A percentile compares a stretch with the other conserved stretches of the same genome.
Evolutionary conservation across 1,140 invertebrate species (phyloP).

Genomic region (Drosophila guanche): DNA sequence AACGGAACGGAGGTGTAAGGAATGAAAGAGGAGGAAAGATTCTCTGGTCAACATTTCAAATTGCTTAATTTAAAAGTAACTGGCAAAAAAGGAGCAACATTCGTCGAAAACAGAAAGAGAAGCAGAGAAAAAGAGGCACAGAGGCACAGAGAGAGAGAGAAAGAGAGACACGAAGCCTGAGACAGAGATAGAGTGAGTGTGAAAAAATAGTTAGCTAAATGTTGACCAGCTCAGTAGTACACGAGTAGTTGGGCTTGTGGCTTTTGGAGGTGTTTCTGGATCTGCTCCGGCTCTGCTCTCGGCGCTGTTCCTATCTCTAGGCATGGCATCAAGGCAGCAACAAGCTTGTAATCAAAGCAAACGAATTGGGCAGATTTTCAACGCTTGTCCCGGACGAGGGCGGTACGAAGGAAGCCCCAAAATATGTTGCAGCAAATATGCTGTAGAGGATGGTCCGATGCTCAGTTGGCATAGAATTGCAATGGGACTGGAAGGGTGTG

Average conservation of each 20-base stretch:
- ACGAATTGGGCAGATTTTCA: slow-evolving; percentile 66
- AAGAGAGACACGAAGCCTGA: not conserved
- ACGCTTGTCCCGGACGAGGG: slow-evolving; percentile 27
- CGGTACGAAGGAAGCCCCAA: slow-evolving; percentile 15
- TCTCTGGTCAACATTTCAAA: slow-evolving; percentile 74
- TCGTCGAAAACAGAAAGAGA: not conserved
- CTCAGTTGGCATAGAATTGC: slow-evolving; percentile 6
- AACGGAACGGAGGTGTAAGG: not conserved
- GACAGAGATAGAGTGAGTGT: slow-evolving; percentile 17
- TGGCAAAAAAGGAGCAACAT: slow-evolving; percentile 52
- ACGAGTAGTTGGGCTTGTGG: slow-evolving; percentile 24
- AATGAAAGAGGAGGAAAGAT: slow-evolving; percentile 15
- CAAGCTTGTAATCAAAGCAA: slow-evolving; percentile 62
- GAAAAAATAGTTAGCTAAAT: slow-evolving; percentile 74
- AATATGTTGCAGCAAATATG: slow-evolving; percentile 43
- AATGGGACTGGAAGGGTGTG: slow-evolving; percentile 20
- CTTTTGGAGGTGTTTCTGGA: slow-evolving; percentile 35
- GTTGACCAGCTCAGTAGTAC: slow-evolving; percentile 60
- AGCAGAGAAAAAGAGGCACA: not conserved
- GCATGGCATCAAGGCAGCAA: slow-evolving; percentile 28
- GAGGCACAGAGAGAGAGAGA: not conserved
- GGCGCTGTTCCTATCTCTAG: not conserved
- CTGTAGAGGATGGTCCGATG: not conserved
- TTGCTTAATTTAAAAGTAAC: slow-evolving; percentile 79
- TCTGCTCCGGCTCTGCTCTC: no score